Conservation (phyloP, 2,888 invertebrate species). For the Salpingus planirostris region DNA sequence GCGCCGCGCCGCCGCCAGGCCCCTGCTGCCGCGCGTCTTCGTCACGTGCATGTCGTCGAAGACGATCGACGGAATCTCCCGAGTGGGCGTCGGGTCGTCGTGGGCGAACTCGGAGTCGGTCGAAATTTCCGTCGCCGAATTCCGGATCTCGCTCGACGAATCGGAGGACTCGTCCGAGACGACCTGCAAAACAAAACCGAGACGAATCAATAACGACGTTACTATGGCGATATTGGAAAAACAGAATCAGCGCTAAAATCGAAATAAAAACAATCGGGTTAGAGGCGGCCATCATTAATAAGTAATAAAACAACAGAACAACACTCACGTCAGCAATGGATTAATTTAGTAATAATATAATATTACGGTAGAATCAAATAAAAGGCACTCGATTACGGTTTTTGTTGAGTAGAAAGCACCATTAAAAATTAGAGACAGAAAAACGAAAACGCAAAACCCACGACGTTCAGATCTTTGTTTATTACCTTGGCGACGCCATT, state of each 20-base stretch:
- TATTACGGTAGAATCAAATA: not conserved
- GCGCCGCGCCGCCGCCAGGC: slow-evolving; percentile 43
- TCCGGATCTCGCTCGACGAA: slow-evolving; percentile 64
- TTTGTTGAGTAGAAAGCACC: no score
- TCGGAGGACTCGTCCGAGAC: slow-evolving; percentile 57
- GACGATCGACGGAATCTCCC: slow-evolving; percentile 67
- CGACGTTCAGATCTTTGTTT: no score
- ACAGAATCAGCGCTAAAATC: not conserved
- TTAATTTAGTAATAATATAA: slow-evolving; percentile 13
- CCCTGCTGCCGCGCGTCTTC: slow-evolving; percentile 39
- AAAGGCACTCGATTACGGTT: not conserved
- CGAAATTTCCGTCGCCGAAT: slow-evolving; percentile 85
- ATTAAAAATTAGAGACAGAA: no score
- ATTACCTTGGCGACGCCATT: no score
- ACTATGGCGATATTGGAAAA: not conserved
- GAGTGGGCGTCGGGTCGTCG: slow-evolving; percentile 61
- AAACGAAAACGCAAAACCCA: no score
- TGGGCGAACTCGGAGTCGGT: slow-evolving; percentile 89
- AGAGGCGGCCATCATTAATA: slow-evolving; percentile 1
- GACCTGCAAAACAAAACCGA: slow-evolving; percentile 44
- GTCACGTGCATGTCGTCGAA: slow-evolving; percentile 57
- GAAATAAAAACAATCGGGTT: not conserved
- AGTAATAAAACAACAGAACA: no score
- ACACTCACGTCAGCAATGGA: slow-evolving; percentile 45
- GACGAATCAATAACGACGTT: not conserved